Evolutionary conservation across 2,888 invertebrate genomes (phyloP).

Genomic region (Melinaea marsaeus): DNA sequence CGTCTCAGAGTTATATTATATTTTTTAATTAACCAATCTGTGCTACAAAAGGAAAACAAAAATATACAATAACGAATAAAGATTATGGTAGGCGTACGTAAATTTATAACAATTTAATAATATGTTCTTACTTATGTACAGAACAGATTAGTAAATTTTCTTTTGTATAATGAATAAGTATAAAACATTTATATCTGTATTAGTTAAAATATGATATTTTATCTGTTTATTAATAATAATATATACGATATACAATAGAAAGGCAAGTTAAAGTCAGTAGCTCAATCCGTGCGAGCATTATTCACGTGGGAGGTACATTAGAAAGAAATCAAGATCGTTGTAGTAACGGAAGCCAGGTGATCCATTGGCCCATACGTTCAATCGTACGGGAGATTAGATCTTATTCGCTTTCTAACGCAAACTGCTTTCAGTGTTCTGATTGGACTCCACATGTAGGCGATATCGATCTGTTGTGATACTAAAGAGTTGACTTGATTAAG

Average conservation of each 20-base stretch:
- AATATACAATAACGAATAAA: too few species aligned
- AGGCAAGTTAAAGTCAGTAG: conserved; percentile 10
- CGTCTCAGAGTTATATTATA: too few species aligned
- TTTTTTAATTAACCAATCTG: too few species aligned
- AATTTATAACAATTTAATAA: too few species aligned
- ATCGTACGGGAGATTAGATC: conserved; percentile 70
- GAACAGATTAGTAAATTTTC: too few species aligned
- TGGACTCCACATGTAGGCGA: conserved; percentile 21
- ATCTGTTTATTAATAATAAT: conserved; percentile 10
- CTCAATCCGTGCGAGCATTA: conserved; percentile 38
- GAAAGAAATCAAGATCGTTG: conserved; percentile 70
- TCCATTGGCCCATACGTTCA: conserved; percentile 67
- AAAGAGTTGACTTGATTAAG: conserved; percentile 9
- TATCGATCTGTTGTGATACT: conserved; percentile 3
- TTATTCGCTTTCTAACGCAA: conserved; percentile 60
- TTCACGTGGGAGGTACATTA: conserved; percentile 71
- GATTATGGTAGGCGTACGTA: too few species aligned
- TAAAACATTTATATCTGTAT: neutral
- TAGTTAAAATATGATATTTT: conserved; percentile 6
- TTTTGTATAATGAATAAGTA: too few species aligned
- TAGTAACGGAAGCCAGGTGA: conserved; percentile 74
- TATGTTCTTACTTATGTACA: too few species aligned
- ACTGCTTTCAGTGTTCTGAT: conserved; percentile 44
- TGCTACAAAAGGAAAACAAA: too few species aligned
- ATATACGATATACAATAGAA: conserved; percentile 6